phyloP scores from a whole-genome alignment of 2,113 vertebrate species.

The Shinisaurus crocodilurus region DNA sequence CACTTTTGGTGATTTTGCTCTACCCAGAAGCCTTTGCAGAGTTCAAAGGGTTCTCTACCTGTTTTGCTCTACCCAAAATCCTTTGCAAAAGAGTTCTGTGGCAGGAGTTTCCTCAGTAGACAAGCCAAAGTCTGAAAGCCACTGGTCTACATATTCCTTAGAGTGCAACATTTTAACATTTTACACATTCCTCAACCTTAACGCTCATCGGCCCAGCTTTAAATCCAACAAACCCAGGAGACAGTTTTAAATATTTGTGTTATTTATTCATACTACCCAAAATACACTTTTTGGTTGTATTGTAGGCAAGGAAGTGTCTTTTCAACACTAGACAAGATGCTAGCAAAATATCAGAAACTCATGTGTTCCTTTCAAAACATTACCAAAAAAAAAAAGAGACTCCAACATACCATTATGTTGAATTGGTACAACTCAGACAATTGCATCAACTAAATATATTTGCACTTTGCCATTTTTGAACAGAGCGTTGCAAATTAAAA shows the following conservation, averaged over 20 bases:
- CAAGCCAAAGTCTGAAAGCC: background rate
- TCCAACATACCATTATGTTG: background rate
- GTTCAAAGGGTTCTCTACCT: background rate
- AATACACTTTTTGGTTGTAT: slow-evolving; percentile 31
- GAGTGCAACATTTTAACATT: background rate
- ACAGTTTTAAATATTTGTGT: slow-evolving; percentile 23
- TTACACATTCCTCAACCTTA: too few relatives aligned
- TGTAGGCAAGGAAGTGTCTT: slow-evolving; percentile 32
- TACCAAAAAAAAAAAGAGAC: background rate
- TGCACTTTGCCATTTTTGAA: slow-evolving; percentile 23
- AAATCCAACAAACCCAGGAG: slow-evolving; percentile 4
- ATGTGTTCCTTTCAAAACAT: slow-evolving; percentile 2
- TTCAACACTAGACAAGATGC: background rate
- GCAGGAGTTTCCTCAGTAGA: too few relatives aligned
- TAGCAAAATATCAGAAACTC: slow-evolving; percentile 2
- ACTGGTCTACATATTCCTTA: background rate
- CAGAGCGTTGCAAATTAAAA: slow-evolving; percentile 18
- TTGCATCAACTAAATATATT: background rate
- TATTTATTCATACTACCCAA: slow-evolving; percentile 40
- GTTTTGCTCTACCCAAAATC: too few relatives aligned
- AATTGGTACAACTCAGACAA: background rate
- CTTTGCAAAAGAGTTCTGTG: too few relatives aligned
- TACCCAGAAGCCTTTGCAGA: background rate
- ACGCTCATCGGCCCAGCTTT: slow-evolving; percentile 12
- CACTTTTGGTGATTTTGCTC: background rate